Conservation (phyloP, 2,888 invertebrate genomes). For the Ganaspis brasiliensis region DNA sequence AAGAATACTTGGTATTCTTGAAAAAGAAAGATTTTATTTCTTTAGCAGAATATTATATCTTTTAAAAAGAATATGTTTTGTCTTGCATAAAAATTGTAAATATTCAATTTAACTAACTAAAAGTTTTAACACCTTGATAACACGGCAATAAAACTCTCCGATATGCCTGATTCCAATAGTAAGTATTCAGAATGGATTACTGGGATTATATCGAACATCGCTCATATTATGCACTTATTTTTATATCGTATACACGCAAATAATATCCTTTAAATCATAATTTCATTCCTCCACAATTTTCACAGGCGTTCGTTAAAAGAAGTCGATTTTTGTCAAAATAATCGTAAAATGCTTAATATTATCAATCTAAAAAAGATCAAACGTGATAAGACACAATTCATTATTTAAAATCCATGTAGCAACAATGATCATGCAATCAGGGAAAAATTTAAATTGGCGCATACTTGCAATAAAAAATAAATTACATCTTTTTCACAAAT, state of each 20-base stretch:
- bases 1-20: too few relatives aligned
- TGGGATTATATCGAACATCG: conserved; percentile 74
- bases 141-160: conserved; percentile 53
- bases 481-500: conserved; percentile 73
- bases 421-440: conserved; percentile 54
- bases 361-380: conserved; percentile 51
- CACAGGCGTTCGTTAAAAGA: conserved; percentile 48
- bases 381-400: conserved; percentile 48
- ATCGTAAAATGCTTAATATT: background rate
- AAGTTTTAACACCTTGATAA: conserved; percentile 18
- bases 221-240: conserved; percentile 57
- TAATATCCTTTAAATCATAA: background rate
- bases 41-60: too few relatives aligned
- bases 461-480: conserved; percentile 75
- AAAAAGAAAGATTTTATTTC: too few relatives aligned
- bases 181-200: conserved; percentile 44
- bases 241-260: conserved; percentile 25
- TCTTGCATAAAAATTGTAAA: too few relatives aligned
- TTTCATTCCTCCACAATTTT: conserved; percentile 41
- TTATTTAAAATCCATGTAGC: conserved; percentile 52
- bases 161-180: conserved; percentile 11
- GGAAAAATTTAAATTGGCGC: conserved; percentile 63
- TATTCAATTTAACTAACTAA: too few relatives aligned
- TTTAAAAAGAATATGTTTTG: too few relatives aligned
- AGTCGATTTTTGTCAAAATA: conserved; percentile 7